Percentiles rank a stretch among this genome's conserved stretches.
These are phyloP conservation scores for Formicarius rufipectus DNA, from an alignment of 2,113 vertebrate species.

Conservation along the genomic window DNA sequence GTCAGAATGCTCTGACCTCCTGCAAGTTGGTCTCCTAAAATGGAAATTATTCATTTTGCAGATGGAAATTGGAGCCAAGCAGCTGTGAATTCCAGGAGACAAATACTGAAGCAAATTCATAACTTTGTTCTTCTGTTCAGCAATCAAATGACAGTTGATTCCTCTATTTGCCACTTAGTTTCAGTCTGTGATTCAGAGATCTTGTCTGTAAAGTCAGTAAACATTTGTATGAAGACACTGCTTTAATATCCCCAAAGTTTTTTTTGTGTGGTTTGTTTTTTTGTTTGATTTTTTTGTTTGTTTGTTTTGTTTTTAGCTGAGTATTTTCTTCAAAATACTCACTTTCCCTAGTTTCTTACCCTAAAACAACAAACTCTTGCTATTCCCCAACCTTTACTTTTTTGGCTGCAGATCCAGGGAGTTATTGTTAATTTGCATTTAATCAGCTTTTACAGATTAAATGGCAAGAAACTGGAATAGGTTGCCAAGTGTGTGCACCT, in stretches of 20 bases:
- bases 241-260: background rate
- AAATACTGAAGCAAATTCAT: background rate
- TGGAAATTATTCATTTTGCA: conserved; percentile 43
- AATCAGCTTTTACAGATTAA: background rate
- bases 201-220: background rate
- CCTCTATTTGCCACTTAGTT: background rate
- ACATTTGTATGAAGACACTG: background rate
- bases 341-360: background rate
- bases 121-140: background rate
- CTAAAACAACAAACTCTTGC: background rate
- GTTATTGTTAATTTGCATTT: background rate
- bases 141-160: background rate
- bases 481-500: background rate
- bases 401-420: background rate
- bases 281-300: too few relatives aligned
- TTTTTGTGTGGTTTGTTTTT: background rate
- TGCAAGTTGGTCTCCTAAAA: conserved; percentile 34
- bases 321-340: background rate
- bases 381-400: accelerated
- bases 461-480: background rate
- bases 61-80: conserved; percentile 36
- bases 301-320: background rate
- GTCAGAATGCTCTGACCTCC: conserved; percentile 3
- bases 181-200: background rate
- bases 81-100: conserved; percentile 47